Conservation (phyloP, 2,113 vertebrate species). For the Opisthocomus hoazin region DNA sequence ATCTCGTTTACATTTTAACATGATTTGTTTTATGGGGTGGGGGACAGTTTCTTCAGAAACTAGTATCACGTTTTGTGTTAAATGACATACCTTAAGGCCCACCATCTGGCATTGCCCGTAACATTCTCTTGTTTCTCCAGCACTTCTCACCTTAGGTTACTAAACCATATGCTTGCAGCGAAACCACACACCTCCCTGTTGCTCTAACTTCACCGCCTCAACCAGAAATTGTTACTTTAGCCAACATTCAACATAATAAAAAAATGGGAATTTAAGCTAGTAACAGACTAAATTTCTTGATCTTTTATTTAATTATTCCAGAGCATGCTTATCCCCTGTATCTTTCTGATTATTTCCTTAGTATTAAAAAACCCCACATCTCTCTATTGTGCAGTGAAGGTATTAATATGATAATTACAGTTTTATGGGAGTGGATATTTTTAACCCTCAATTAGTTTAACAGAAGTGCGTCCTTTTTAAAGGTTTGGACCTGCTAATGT, state of each 20-base stretch:
- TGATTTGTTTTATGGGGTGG: neutral
- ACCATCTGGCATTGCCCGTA: neutral
- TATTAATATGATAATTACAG: neutral
- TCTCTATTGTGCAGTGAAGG: neutral
- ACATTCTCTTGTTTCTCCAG: neutral
- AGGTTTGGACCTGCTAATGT: neutral
- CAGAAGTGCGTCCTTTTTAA: neutral
- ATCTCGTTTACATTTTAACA: neutral
- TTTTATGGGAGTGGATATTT: neutral
- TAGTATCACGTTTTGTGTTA: neutral
- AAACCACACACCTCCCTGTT: neutral
- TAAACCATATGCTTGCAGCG: constrained; percentile 44
- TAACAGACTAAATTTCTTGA: constrained; percentile 54
- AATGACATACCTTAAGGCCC: neutral
- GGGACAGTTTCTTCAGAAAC: neutral
- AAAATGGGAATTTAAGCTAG: constrained; percentile 40
- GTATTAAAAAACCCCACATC: neutral
- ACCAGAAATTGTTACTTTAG: constrained; percentile 33
- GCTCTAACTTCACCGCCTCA: neutral
- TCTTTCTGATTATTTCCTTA: constrained; percentile 53
- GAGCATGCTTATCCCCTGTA: neutral
- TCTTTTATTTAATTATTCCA: constrained; percentile 26
- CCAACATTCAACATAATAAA: neutral
- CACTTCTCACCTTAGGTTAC: constrained; percentile 5
- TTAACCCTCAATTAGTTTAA: neutral